Base-by-base conservation (phyloP, 2,888 invertebrate species). In the Limnephilus rhombicus region DNA sequence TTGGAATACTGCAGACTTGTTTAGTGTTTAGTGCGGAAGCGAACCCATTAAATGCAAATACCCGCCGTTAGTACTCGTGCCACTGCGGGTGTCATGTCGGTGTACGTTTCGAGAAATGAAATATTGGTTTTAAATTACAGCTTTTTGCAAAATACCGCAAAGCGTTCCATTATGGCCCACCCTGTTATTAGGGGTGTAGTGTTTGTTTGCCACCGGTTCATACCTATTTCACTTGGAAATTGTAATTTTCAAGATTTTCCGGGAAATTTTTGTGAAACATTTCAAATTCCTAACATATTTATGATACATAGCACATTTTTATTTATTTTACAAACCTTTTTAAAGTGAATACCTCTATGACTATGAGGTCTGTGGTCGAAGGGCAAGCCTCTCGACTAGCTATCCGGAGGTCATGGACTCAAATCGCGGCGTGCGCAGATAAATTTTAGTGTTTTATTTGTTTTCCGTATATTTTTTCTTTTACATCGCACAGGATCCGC, bases 121-220 rank as follows among this genome's bases (percentile, higher is more conserved):
- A 92, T 91, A 92, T 91, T 89, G 92, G 89, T 89, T 91, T 89
- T 89, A 91, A 92, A 92, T 92, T 85, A 89, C 92, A 83, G 91
- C 81, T 45, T 92, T 92, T 91, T 92, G 89, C 91, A 82, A 91
- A 91, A 92, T 37, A 83, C 88, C 37, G 91, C 92, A 89, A 92
- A 92, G 85, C 81, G 88, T 89, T 91, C 92, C 68, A 89, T 92
- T 92, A 92, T 68, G 49, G 18, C 45, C 87, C 87, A 89, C 81
- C 82, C 37, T 80, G 86, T 90, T 68, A 31, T 91, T 83, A 37
- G 37, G 83, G 34, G 83, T 83, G 34, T 37, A 83, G 9, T 83
- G 37, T 83, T 83, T 83, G 83, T 86, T 86, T 86, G 41, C 49
- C 15, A 68, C 68, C 53, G 5, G 68, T 9, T 68, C 9, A 9